Evolutionary conservation across 2,888 invertebrate genomes (phyloP).

Genomic region (Himalopsyche kuldschensis): DNA sequence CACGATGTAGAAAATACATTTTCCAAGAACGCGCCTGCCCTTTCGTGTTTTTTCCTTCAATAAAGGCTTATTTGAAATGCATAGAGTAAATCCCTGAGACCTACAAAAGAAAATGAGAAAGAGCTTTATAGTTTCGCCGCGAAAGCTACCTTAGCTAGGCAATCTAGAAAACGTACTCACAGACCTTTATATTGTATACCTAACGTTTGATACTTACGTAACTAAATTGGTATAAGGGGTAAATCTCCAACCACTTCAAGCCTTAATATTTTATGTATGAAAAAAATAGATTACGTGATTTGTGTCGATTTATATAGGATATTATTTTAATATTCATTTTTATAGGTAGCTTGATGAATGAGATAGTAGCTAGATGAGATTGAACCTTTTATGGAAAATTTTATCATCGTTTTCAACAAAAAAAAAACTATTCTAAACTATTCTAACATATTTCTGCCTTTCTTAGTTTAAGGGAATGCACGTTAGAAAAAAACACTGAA

Average conservation of each 20-base stretch:
- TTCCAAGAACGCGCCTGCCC: not conserved
- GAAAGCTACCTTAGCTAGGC: slow-evolving; percentile 29
- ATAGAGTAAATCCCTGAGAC: slow-evolving; percentile 37
- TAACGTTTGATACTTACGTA: not conserved
- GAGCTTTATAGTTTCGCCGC: slow-evolving; percentile 37
- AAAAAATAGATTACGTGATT: too few species aligned
- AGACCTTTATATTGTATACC: not conserved
- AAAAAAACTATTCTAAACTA: too few species aligned
- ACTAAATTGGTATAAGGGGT: not conserved
- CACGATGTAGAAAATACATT: not conserved
- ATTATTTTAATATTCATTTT: too few species aligned
- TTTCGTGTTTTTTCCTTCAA: slow-evolving; percentile 8
- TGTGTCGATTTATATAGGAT: too few species aligned
- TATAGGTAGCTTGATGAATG: too few species aligned
- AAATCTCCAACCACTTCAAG: not conserved
- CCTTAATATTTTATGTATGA: too few species aligned
- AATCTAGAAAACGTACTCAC: slow-evolving; percentile 25
- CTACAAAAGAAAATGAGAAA: slow-evolving; percentile 39
- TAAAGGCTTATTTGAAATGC: slow-evolving; percentile 36
- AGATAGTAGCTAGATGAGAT: too few species aligned
- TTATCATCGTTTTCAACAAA: too few species aligned
- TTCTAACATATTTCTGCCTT: too few species aligned
- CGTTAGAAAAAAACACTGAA: too few species aligned
- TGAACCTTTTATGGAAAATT: too few species aligned
- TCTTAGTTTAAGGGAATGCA: too few species aligned